Evolutionary conservation across 2,888 invertebrate genomes (phyloP).

Genomic region (Beris chalybata): DNA sequence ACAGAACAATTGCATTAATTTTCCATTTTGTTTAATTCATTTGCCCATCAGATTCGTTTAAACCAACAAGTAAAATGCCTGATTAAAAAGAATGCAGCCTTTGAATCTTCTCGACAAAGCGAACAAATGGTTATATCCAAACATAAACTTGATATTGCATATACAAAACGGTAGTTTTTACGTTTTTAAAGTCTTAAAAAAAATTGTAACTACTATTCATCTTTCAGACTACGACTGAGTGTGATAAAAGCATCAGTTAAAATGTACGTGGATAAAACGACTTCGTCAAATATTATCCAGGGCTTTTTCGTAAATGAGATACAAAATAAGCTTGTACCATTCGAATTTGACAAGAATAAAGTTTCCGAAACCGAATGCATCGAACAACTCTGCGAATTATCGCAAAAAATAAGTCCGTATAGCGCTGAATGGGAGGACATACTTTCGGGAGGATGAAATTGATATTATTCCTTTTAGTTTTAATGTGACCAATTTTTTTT

Average conservation of each 20-base stretch:
- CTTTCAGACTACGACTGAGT: slow-evolving; percentile 22
- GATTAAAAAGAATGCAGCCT: slow-evolving; percentile 4
- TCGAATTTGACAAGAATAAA: slow-evolving; percentile 26
- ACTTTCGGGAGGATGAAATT: slow-evolving; percentile 13
- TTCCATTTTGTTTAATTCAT: neutral
- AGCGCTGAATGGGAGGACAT: slow-evolving; percentile 35
- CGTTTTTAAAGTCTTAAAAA: neutral
- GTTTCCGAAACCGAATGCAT: neutral
- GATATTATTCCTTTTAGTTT: neutral
- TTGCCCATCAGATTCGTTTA: slow-evolving; percentile 11
- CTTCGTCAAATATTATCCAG: slow-evolving; percentile 25
- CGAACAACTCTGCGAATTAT: slow-evolving; percentile 30
- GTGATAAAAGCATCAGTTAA: slow-evolving; percentile 22
- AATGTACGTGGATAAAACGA: slow-evolving; percentile 23
- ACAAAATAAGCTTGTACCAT: slow-evolving; percentile 23
- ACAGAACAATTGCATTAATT: neutral
- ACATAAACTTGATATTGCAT: slow-evolving; percentile 24
- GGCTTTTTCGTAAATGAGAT: slow-evolving; percentile 20
- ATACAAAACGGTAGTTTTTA: slow-evolving; percentile 31
- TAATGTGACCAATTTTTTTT: neutral
- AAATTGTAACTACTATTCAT: neutral
- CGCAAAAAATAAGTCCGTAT: slow-evolving; percentile 29
- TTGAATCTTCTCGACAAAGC: slow-evolving; percentile 5
- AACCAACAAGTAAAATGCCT: slow-evolving; percentile 13
- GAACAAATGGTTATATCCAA: slow-evolving; percentile 9